Evolutionary conservation across 2,113 vertebrate species (phyloP).

Genomic region (Poecilia latipinna): DNA sequence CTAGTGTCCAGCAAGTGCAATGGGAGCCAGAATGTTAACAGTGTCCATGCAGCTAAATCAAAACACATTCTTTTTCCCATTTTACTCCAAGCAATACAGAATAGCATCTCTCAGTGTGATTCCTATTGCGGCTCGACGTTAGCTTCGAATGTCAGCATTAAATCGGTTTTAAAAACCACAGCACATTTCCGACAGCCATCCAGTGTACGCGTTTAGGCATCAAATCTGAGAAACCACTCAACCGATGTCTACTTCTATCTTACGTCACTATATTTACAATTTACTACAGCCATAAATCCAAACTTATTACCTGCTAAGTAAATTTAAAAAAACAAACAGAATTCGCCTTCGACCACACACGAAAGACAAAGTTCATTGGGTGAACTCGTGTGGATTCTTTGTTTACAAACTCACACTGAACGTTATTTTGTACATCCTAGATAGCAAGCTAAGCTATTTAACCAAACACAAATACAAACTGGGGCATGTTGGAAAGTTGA

Average conservation of each 20-base stretch:
- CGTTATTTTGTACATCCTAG: slow-evolving; percentile 21
- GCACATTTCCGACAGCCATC: background rate
- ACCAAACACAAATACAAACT: background rate
- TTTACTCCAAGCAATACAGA: background rate
- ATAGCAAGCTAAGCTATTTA: slow-evolving; percentile 45
- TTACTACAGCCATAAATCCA: background rate
- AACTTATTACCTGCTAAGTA: background rate
- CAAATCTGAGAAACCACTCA: slow-evolving; percentile 10
- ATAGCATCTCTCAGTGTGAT: background rate
- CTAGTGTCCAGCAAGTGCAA: background rate
- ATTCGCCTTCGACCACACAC: background rate
- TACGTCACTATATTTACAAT: background rate
- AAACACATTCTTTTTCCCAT: background rate
- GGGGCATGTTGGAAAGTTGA: background rate
- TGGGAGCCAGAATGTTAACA: background rate
- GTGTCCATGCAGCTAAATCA: background rate
- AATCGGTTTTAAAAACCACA: background rate
- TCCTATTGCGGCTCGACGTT: background rate
- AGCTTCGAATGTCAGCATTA: background rate
- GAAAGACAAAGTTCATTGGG: background rate
- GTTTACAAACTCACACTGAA: slow-evolving; percentile 62
- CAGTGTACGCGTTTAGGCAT: too few species aligned
- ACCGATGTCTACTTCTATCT: background rate
- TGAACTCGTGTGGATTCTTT: slow-evolving; percentile 16
- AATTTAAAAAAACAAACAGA: background rate